Evolutionary conservation across 2,888 invertebrate genomes (phyloP), one percentile per base, ranked within the genome.

Genomic region (Suillia variegata): DNA sequence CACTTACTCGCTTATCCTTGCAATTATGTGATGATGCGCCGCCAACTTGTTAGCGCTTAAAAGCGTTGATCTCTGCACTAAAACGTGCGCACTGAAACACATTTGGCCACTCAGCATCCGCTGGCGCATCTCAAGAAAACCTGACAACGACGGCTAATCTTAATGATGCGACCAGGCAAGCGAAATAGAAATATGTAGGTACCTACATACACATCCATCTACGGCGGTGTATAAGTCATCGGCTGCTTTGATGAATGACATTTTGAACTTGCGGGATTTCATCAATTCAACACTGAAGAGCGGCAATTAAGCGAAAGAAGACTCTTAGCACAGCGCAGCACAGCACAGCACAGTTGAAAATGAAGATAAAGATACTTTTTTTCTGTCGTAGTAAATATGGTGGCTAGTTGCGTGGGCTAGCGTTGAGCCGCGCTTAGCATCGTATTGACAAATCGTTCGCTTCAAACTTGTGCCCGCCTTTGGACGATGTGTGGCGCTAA

Each of bases 191-290:
- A 26, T 26, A 26, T 26, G 26, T 26, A 26, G 5, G 26, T 26
- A 26, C n/a, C n/a, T n/a, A n/a, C n/a, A n/a, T n/a, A n/a, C n/a
- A n/a, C n/a, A n/a, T n/a, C n/a, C n/a, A n/a, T n/a, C n/a, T n/a
- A n/a, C n/a, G n/a, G n/a, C n/a, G n/a, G n/a, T n/a, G n/a, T n/a
- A 56, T 38, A 56, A 24, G 51, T 21, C 53, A 12, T 50, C 26
- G 17, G 48, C 48, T 53, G 17, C 53, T 12, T 33, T 33, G 58
- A 47, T 53, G 48, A 53, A 45, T 53, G 58, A 58, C 58, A 48
- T 53, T 38, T 6, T 58, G 53, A 58, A 31, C 53, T 53, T 15
- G 33, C 31, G 48, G 21, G 21, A 17, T 31, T 33, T 53, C 53
- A 53, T 52, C 34, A 52, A 58, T 53, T 52, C 33, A 52, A 21